A percentile compares a stretch with the other conserved stretches of the same genome.
phyloP scores from a whole-genome alignment of 2,888 invertebrate genomes.

The Philereme transversata region DNA sequence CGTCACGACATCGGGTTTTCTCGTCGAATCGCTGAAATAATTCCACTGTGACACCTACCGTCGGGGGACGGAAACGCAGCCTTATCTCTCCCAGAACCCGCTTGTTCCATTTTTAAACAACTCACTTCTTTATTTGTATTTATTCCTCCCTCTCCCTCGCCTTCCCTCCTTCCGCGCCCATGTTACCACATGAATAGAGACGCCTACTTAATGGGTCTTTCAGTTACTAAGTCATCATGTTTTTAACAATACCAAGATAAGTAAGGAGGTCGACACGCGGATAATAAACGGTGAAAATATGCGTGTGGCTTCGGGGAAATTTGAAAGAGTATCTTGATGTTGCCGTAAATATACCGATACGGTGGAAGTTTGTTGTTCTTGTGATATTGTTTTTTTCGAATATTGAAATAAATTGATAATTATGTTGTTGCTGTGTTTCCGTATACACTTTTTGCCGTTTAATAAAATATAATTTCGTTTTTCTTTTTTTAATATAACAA shows the following conservation, averaged over 20 bases:
- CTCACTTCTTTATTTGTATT: slow-evolving; percentile 82
- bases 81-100: slow-evolving; percentile 80
- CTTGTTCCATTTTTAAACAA: slow-evolving; percentile 84
- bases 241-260: slow-evolving; percentile 80
- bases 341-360: slow-evolving; percentile 64
- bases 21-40: slow-evolving; percentile 80
- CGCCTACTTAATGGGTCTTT: slow-evolving; percentile 81
- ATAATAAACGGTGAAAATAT: slow-evolving; percentile 80
- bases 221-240: slow-evolving; percentile 83
- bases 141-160: slow-evolving; percentile 57
- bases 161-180: slow-evolving; percentile 59
- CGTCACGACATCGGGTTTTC: slow-evolving; percentile 75
- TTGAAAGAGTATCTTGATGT: slow-evolving; percentile 71
- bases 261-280: slow-evolving; percentile 73
- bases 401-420: slow-evolving; percentile 50
- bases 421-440: slow-evolving; percentile 15
- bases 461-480: too few species aligned
- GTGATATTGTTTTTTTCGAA: slow-evolving; percentile 48
- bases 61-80: slow-evolving; percentile 78
- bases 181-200: slow-evolving; percentile 80
- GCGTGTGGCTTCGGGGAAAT: slow-evolving; percentile 65
- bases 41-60: slow-evolving; percentile 66
- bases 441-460: not conserved
- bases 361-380: slow-evolving; percentile 53
- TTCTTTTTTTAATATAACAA: too few species aligned